A percentile compares a stretch with the other conserved stretches of the same genome.
phyloP scores from a whole-genome alignment of 2,113 vertebrate genomes.

The Rhynchopsitta pachyrhyncha region DNA sequence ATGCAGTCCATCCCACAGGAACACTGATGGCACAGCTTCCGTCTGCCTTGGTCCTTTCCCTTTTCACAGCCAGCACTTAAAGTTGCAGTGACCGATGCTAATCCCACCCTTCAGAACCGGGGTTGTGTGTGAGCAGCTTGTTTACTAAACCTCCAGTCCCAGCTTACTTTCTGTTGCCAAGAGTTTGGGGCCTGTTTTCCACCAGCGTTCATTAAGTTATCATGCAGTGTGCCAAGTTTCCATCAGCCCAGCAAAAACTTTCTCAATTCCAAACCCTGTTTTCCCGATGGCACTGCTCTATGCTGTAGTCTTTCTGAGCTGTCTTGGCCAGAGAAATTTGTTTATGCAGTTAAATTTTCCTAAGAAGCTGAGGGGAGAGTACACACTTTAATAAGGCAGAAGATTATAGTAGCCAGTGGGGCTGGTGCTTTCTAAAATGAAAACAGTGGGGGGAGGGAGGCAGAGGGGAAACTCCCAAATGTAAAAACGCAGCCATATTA shows the following conservation, averaged over 20 bases:
- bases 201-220: slow-evolving; percentile 50
- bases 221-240: slow-evolving; percentile 33
- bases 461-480: background rate
- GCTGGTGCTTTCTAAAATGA: background rate
- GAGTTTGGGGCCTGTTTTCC: slow-evolving; percentile 45
- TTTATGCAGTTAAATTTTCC: slow-evolving; percentile 32
- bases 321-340: background rate
- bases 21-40: background rate
- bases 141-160: slow-evolving; percentile 19
- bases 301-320: background rate
- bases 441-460: background rate
- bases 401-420: background rate
- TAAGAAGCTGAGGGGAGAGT: background rate
- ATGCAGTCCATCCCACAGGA: background rate
- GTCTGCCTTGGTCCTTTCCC: background rate
- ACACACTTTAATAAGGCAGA: background rate
- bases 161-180: slow-evolving; percentile 11
- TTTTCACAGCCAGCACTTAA: background rate
- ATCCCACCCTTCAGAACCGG: background rate
- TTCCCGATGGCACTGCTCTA: background rate
- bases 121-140: background rate
- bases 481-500: background rate
- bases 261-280: slow-evolving; percentile 36
- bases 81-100: background rate
- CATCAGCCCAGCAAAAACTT: slow-evolving; percentile 41